phyloP scores from a whole-genome alignment of 2,888 invertebrate genomes.

The Drosophila lutescens region DNA sequence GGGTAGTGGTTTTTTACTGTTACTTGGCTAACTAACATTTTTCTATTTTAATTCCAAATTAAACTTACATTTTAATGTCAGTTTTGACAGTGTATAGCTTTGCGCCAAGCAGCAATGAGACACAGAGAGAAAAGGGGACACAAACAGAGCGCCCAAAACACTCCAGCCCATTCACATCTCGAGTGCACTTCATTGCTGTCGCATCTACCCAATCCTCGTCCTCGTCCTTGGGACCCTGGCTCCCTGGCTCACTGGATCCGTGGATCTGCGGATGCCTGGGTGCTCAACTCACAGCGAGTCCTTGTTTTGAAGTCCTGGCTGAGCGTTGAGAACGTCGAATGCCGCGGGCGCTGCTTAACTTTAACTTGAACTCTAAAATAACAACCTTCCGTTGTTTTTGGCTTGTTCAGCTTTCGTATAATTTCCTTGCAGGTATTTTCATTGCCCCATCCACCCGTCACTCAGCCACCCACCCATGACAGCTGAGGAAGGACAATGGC shows the following conservation, averaged over 20 bases:
- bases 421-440: conserved; percentile 76
- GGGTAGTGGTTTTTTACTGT: no score
- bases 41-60: no score
- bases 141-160: conserved; percentile 49
- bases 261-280: neutral
- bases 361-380: conserved; percentile 80
- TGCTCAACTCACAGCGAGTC: conserved; percentile 9
- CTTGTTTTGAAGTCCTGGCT: conserved; percentile 37
- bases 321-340: conserved; percentile 38
- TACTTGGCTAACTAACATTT: no score
- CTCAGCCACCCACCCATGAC: neutral
- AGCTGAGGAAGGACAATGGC: conserved; percentile 41
- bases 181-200: conserved; percentile 77
- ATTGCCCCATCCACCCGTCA: conserved; percentile 48
- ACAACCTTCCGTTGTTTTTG: conserved; percentile 74
- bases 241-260: neutral
- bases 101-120: conserved; percentile 15
- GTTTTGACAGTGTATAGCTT: neutral
- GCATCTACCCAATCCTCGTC: conserved; percentile 46
- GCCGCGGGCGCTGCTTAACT: conserved; percentile 75
- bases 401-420: conserved; percentile 76
- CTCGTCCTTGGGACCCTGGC: neutral
- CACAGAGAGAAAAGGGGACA: conserved; percentile 22
- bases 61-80: no score
- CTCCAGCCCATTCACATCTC: conserved; percentile 64